Conservation (phyloP, 2,888 invertebrate genomes). For the Heliothis peltigera region DNA sequence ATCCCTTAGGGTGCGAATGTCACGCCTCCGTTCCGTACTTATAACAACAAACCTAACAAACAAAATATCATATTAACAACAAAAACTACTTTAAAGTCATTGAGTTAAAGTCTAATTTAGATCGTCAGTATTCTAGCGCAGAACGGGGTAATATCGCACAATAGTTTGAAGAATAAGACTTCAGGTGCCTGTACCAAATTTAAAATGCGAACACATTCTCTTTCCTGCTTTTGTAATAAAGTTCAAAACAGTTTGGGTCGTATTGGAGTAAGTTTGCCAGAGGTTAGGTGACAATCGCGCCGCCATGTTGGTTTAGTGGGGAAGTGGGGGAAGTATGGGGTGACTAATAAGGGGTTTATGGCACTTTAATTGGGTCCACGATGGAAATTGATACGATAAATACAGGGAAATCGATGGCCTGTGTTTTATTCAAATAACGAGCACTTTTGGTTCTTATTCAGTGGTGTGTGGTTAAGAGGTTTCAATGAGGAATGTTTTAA, state of each 20-base stretch:
- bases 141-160: constrained; percentile 82
- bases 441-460: constrained; percentile 11
- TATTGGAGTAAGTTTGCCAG: constrained; percentile 63
- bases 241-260: constrained; percentile 43
- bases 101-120: constrained; percentile 52
- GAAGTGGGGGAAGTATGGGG: constrained; percentile 79
- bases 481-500: not conserved
- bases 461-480: constrained; percentile 18
- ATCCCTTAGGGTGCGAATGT: constrained; percentile 86
- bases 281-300: constrained; percentile 87
- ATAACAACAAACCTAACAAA: constrained; percentile 80
- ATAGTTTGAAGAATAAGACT: constrained; percentile 83
- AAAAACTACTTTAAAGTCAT: constrained; percentile 59
- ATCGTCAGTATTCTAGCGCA: constrained; percentile 52
- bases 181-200: constrained; percentile 75
- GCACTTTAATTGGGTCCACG: constrained; percentile 85
- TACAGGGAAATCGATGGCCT: constrained; percentile 64
- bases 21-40: constrained; percentile 85
- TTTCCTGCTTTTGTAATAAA: constrained; percentile 13
- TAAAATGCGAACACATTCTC: constrained; percentile 55
- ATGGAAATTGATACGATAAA: constrained; percentile 79
- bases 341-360: constrained; percentile 87
- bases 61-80: constrained; percentile 28
- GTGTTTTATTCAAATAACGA: constrained; percentile 77
- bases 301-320: constrained; percentile 88